Evolutionary conservation across 2,113 vertebrate genomes (phyloP).

Genomic region (Grammomys surdaster): DNA sequence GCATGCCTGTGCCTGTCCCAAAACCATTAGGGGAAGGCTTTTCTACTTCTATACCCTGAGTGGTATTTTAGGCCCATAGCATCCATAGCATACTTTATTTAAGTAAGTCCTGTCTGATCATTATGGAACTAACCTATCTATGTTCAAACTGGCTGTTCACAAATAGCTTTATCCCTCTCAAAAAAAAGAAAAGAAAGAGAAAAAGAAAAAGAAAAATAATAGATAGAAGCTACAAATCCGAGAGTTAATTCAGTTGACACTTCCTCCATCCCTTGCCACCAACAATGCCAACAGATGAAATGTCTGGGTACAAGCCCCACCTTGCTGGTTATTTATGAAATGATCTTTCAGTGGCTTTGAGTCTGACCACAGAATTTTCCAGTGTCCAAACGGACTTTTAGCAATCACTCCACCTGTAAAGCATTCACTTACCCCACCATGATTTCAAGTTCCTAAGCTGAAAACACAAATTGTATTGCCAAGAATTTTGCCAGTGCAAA

Average conservation of each 20-base stretch:
- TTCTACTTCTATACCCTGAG: not conserved
- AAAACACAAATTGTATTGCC: not conserved
- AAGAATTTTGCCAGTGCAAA: not conserved
- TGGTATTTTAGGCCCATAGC: not conserved
- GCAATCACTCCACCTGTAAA: not conserved
- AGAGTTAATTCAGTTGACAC: not conserved
- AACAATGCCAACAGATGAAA: not conserved
- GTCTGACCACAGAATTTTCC: not conserved
- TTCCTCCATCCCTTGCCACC: not conserved
- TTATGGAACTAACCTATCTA: not conserved
- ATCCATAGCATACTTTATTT: not conserved
- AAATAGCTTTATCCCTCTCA: not conserved
- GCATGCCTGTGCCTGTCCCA: fast-evolving
- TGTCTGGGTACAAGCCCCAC: not conserved
- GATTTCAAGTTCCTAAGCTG: not conserved
- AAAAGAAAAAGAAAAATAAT: too few relatives aligned
- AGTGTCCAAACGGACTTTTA: not conserved
- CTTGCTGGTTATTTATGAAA: not conserved
- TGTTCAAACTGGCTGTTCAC: too few relatives aligned
- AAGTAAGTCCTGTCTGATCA: not conserved
- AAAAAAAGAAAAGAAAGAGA: not conserved
- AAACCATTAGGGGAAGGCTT: too few relatives aligned
- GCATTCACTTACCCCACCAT: not conserved
- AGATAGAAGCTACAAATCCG: not conserved
- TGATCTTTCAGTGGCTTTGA: not conserved